Evolutionary conservation across 37 sponge, comb jelly and placozoan species (phyloP), one percentile per base, ranked within the genome.

Genomic region (Amphimedon queenslandica): DNA sequence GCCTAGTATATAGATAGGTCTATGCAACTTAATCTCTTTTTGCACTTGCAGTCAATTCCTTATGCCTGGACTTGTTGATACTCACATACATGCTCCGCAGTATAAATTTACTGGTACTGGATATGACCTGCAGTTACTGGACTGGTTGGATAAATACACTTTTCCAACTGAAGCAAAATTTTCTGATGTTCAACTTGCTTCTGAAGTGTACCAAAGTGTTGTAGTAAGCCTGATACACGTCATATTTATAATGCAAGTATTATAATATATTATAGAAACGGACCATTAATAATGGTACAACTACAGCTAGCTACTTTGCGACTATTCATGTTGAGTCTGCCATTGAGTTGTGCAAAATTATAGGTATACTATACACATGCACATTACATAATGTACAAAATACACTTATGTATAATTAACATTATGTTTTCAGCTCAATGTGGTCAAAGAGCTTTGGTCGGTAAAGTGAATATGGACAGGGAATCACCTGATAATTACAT

Each of bases 1-100:
- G n/a, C n/a, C n/a, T n/a, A n/a, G n/a, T n/a, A n/a, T n/a, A n/a
- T n/a, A n/a, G n/a, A n/a, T n/a, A n/a, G n/a, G n/a, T n/a, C n/a
- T n/a, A n/a, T n/a, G n/a, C n/a, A n/a, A n/a, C n/a, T n/a, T n/a
- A n/a, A n/a, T n/a, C n/a, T n/a, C n/a, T n/a, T n/a, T n/a, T n/a
- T n/a, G n/a, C 58, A 27, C 32, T 1, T 65, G 40, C 69, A 89
- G 90, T 39, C 92, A 92, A 74, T 92, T 92, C 58, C 77, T 92
- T 66, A 75, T 92, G 53, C 92, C 92, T 27, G 92, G 92, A 4
- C 67, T 92, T 4, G 77, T 92, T 29, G 92, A 92, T 67, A 77
- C 92, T 5, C 92, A 87, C 84, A 83, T 83, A 29, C 87, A 87
- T 63, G 88, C 92, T 28, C 77, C 92, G 0, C 88, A 87, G 68